These are phyloP conservation scores for Aradus depressus DNA, from an alignment of 2,888 invertebrate genomes.

Conservation along the genomic window DNA sequence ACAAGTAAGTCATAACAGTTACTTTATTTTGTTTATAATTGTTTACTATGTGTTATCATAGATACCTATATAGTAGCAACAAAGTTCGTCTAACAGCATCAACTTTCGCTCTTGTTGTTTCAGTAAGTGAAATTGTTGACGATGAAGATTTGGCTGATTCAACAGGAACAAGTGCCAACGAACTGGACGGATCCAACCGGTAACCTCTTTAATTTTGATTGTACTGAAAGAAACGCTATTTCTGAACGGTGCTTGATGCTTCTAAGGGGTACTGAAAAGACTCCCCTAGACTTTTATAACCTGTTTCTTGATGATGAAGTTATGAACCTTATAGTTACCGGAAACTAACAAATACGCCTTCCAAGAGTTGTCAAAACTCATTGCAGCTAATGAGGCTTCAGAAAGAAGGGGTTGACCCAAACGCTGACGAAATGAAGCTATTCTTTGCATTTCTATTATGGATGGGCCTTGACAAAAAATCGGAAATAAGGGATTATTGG, in stretches of 20 bases:
- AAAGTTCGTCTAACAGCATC: too few species aligned
- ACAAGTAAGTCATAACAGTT: too few species aligned
- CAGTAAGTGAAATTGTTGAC: too few species aligned
- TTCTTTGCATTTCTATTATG: slow-evolving; percentile 1
- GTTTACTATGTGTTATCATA: too few species aligned
- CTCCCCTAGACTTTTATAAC: slow-evolving; percentile 1
- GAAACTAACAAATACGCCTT: slow-evolving; percentile 2
- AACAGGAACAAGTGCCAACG: not conserved
- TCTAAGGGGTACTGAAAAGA: not conserved
- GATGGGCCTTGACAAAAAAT: slow-evolving; percentile 4
- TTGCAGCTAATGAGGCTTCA: not conserved
- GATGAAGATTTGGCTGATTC: not conserved
- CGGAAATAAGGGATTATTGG: not conserved
- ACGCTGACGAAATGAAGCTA: not conserved
- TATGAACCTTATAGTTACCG: not conserved
- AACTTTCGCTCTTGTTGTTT: too few species aligned
- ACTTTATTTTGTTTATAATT: too few species aligned
- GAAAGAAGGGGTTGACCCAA: not conserved
- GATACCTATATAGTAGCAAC: too few species aligned
- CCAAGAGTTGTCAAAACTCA: not conserved
- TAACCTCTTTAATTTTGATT: not conserved
- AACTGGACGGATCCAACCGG: not conserved
- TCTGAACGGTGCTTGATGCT: not conserved
- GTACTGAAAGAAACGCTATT: not conserved
- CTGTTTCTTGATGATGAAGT: slow-evolving; percentile 1